Evolutionary conservation across 2,113 vertebrate species (phyloP).

Genomic region (Eretmochelys imbricata): DNA sequence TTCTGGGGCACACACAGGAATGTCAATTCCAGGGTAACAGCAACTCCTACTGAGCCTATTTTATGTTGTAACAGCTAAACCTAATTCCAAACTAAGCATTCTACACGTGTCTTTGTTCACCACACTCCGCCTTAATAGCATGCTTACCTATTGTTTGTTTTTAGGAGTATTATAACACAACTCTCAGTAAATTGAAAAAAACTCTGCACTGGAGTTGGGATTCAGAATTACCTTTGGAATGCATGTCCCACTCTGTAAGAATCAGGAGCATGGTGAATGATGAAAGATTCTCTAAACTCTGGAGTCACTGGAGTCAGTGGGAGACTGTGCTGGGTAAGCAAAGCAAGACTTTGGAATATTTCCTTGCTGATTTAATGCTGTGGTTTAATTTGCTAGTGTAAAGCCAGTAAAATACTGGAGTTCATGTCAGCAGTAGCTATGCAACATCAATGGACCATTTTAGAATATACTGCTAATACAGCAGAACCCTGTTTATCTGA

Average conservation of each 20-base stretch:
- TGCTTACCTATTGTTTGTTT: constrained; percentile 1
- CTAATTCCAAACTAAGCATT: not conserved
- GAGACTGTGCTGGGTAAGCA: constrained; percentile 68
- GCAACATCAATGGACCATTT: not conserved
- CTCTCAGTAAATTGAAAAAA: constrained; percentile 42
- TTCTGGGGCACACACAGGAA: too few relatives aligned
- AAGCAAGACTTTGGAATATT: not conserved
- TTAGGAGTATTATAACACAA: constrained; percentile 70
- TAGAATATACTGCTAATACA: not conserved
- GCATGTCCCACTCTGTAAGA: constrained; percentile 71
- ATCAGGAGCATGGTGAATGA: constrained; percentile 59
- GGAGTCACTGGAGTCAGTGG: constrained; percentile 77
- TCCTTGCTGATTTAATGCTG: not conserved
- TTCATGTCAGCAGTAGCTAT: not conserved
- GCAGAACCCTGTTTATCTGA: not conserved
- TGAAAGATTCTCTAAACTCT: not conserved
- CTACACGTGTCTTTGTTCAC: fast-evolving
- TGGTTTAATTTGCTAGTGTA: not conserved
- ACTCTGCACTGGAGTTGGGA: constrained; percentile 73
- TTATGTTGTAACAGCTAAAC: not conserved
- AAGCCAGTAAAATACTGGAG: not conserved
- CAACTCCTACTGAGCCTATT: not conserved
- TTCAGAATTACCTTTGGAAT: constrained; percentile 79
- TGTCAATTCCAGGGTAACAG: too few relatives aligned
- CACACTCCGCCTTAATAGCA: not conserved